These are phyloP conservation scores for Girardia tigrina DNA, from an alignment of 2,888 invertebrate genomes.

Conservation along the genomic window DNA sequence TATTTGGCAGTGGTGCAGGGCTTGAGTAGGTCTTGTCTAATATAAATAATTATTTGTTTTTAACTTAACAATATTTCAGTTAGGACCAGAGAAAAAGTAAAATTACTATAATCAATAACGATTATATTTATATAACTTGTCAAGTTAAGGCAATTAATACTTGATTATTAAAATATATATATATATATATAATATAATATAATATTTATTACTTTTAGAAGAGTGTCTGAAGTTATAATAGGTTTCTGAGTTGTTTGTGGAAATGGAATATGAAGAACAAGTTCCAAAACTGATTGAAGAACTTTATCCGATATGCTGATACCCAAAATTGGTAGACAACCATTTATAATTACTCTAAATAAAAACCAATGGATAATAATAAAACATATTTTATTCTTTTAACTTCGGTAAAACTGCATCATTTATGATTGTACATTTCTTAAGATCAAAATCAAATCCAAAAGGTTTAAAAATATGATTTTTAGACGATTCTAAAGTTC, in stretches of 20 bases:
- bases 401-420: constrained; percentile 76
- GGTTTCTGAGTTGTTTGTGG: not conserved
- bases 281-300: constrained; percentile 17
- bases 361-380: no score
- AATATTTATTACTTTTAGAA: not conserved
- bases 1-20: no score
- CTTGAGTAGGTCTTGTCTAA: no score
- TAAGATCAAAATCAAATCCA: constrained; percentile 58
- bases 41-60: no score
- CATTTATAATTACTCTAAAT: constrained; percentile 26
- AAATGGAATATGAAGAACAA: constrained; percentile 27
- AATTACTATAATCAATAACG: no score
- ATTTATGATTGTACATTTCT: constrained; percentile 71
- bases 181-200: no score
- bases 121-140: no score
- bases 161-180: no score
- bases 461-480: constrained; percentile 52
- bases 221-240: not conserved
- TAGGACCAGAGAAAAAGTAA: no score
- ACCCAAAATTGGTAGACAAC: constrained; percentile 28
- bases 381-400: no score
- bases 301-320: constrained; percentile 15
- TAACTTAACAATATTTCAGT: no score
- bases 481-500: constrained; percentile 50
- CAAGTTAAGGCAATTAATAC: no score